These are phyloP conservation scores for Cephus cinctus DNA, from an alignment of 1,140 invertebrate species.

Conservation along the genomic window DNA sequence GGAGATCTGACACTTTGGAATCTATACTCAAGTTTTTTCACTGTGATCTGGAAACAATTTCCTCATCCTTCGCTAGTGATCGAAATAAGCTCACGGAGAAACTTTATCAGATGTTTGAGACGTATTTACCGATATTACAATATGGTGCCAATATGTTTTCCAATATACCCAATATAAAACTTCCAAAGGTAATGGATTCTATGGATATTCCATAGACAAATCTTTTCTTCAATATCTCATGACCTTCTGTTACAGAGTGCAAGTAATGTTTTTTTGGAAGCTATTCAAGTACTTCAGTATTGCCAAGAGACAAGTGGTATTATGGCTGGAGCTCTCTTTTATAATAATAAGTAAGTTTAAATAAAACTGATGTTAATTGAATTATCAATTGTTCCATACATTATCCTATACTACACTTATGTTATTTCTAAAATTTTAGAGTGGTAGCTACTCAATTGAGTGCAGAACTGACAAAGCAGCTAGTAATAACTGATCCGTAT, in stretches of 20 bases:
- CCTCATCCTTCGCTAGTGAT: slow-evolving; percentile 60
- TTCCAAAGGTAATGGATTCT: slow-evolving; percentile 67
- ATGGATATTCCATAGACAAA: background rate
- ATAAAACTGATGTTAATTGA: slow-evolving; percentile 25
- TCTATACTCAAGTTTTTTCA: slow-evolving; percentile 77
- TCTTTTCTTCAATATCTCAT: slow-evolving; percentile 11
- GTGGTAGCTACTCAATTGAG: slow-evolving; percentile 76
- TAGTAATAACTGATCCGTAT: slow-evolving; percentile 79
- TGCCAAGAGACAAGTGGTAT: slow-evolving; percentile 72
- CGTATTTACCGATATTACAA: slow-evolving; percentile 77
- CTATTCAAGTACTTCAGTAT: slow-evolving; percentile 76
- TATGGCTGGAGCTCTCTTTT: slow-evolving; percentile 74
- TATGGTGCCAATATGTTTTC: slow-evolving; percentile 77
- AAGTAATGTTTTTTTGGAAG: slow-evolving; percentile 76
- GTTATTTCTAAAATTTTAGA: slow-evolving; percentile 54
- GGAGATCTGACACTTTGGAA: slow-evolving; percentile 69
- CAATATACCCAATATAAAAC: slow-evolving; percentile 70
- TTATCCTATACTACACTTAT: background rate
- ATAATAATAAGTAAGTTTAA: slow-evolving; percentile 74
- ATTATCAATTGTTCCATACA: background rate
- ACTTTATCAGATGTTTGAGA: slow-evolving; percentile 80
- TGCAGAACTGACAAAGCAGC: slow-evolving; percentile 70
- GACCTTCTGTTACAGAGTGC: slow-evolving; percentile 63
- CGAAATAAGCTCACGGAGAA: slow-evolving; percentile 70
- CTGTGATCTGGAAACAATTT: slow-evolving; percentile 70